phyloP scores from a whole-genome alignment of 1,140 invertebrate genomes.

The Calephelis nemesis region DNA sequence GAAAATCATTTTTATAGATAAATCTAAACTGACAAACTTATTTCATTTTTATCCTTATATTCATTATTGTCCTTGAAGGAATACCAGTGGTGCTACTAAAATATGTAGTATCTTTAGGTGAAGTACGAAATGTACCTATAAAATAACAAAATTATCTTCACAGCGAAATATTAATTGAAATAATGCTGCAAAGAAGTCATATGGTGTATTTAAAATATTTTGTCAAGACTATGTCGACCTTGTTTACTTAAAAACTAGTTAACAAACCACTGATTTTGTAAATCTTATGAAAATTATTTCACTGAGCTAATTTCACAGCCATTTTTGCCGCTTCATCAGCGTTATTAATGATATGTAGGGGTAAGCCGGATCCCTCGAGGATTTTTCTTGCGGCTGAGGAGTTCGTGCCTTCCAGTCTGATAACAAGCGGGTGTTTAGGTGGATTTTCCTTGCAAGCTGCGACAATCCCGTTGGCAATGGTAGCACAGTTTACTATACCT shows the following conservation, averaged over 20 bases:
- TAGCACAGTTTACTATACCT: constrained; percentile 97
- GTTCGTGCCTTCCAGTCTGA: constrained; percentile 94
- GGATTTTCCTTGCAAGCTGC: constrained; percentile 90
- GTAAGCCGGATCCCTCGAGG: constrained; percentile 89
- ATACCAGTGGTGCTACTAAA: no score
- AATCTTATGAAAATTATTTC: constrained; percentile 2
- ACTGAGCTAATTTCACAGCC: constrained; percentile 82
- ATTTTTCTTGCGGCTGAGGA: constrained; percentile 83
- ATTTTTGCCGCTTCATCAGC: constrained; percentile 96
- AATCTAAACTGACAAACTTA: neutral
- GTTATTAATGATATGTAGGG: constrained; percentile 89
- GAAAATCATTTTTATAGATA: no score
- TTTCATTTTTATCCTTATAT: no score
- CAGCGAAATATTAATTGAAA: no score
- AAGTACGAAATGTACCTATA: no score
- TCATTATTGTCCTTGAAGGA: no score
- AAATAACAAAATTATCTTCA: no score
- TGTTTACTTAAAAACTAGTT: constrained; percentile 11
- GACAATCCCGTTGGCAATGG: constrained; percentile 96
- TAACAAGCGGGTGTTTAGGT: constrained; percentile 93
- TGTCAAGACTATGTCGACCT: neutral
- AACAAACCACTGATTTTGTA: constrained; percentile 6
- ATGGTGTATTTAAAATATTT: neutral
- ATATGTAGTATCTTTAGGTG: no score
- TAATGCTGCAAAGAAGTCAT: no score